These are phyloP conservation scores for Pandion haliaetus DNA, from an alignment of 2,113 vertebrate species.

Conservation along the genomic window DNA sequence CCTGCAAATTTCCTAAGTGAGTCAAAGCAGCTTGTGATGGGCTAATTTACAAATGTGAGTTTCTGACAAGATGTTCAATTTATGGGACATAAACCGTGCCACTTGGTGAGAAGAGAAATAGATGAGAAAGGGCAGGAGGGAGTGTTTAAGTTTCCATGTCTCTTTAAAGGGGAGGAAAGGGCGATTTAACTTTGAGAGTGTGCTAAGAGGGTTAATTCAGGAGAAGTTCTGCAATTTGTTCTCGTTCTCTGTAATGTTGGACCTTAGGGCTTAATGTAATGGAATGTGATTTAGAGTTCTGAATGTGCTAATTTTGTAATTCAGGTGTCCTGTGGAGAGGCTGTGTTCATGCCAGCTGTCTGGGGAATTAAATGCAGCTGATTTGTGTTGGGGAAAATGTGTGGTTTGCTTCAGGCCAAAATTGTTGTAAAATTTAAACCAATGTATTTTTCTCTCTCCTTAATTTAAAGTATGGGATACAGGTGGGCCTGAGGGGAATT, in stretches of 20 bases:
- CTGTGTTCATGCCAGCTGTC: slow-evolving; percentile 66
- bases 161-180: slow-evolving; percentile 40
- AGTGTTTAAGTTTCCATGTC: slow-evolving; percentile 27
- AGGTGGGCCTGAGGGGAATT: slow-evolving; percentile 39
- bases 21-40: neutral
- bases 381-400: slow-evolving; percentile 68
- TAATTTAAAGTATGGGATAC: slow-evolving; percentile 55
- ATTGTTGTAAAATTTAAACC: slow-evolving; percentile 67
- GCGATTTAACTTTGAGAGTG: slow-evolving; percentile 55
- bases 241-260: slow-evolving; percentile 43
- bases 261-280: slow-evolving; percentile 70
- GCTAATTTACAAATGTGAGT: neutral
- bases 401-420: slow-evolving; percentile 64
- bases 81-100: neutral
- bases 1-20: neutral
- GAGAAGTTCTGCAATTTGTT: slow-evolving; percentile 61
- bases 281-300: slow-evolving; percentile 69
- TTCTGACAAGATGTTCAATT: neutral
- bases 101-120: neutral
- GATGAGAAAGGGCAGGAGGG: neutral
- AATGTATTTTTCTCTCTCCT: slow-evolving; percentile 49
- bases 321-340: slow-evolving; percentile 65
- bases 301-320: slow-evolving; percentile 74
- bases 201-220: slow-evolving; percentile 66
- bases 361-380: slow-evolving; percentile 68